Percentiles rank a stretch among this genome's conserved stretches.
Evolutionary conservation across 2,797 vertebrate species (phyloP).

Genomic region (Periophthalmus magnuspinnatus): DNA sequence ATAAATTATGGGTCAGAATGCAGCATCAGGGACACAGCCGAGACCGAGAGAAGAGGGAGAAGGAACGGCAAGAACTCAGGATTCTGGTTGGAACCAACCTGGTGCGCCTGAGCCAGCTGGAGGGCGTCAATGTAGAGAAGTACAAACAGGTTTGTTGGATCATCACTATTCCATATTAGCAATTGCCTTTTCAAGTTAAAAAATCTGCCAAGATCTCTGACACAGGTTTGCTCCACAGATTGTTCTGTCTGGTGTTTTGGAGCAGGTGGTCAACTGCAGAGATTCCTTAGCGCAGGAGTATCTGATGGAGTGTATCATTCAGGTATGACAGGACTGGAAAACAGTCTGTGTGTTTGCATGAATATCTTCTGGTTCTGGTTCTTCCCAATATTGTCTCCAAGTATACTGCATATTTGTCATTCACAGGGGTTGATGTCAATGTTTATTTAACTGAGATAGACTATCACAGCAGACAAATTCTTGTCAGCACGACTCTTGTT

Average conservation of each 20-base stretch:
- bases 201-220: not conserved
- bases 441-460: too few relatives aligned
- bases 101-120: slow-evolving; percentile 95
- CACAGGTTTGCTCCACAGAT: slow-evolving; percentile 71
- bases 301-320: slow-evolving; percentile 99
- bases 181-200: too few relatives aligned
- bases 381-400: not conserved
- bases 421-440: too few relatives aligned
- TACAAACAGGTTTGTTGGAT: slow-evolving; percentile 88
- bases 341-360: not conserved
- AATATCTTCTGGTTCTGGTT: not conserved
- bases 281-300: slow-evolving; percentile 98
- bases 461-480: too few relatives aligned
- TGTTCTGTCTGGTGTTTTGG: slow-evolving; percentile 92
- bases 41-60: slow-evolving; percentile 94
- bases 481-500: too few relatives aligned
- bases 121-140: slow-evolving; percentile 96
- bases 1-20: slow-evolving; percentile 98
- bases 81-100: slow-evolving; percentile 97
- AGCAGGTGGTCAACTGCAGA: slow-evolving; percentile 98
- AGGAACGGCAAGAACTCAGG: slow-evolving; percentile 94
- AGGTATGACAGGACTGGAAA: slow-evolving; percentile 75
- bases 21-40: slow-evolving; percentile 98
- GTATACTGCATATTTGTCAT: too few relatives aligned
- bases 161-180: too few relatives aligned